Evolutionary conservation across 2,888 invertebrate species (phyloP), one percentile per base, ranked within the genome.

Genomic region (Neocrepidodera transversa): DNA sequence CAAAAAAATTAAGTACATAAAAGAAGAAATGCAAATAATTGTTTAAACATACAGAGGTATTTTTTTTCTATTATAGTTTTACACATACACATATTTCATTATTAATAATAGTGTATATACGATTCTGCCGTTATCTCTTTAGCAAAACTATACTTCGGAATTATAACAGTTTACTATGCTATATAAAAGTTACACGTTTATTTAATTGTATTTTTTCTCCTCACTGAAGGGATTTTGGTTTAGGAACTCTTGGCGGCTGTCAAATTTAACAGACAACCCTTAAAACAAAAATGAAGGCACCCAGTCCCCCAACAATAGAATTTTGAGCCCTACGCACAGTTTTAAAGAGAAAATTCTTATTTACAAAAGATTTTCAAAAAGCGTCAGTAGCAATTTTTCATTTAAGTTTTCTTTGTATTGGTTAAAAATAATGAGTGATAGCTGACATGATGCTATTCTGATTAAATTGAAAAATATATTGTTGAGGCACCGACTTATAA

Each of bases 281-380:
- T 65, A 43, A 60, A 57, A 60, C 55, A 61, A 63, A 63, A 61
- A 63, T 74, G 77, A 81, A 80, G 81, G 80, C 80, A 80, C 81
- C 79, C 79, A 79, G 80, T 76, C 76, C 80, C 79, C 77, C 80
- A 80, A 80, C 80, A 80, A 79, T 78, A 48, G 28, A 75, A 64
- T 62, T 71, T 72, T 66, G 61, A 65, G 64, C 64, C 66, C 58
- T 59, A 62, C 53, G 50, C 18, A 52, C 42, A 50, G 49, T 57
- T 58, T 58, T 68, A 11, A 23, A 45, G 45, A 7, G 26, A 45
- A 45, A 26, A 45, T 45, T 45, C 11, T n/a, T 45, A 45, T 42
- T 42, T 45, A 45, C 45, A 45, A 45, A 45, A 45, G 28, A 2
- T 23, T 40, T 23, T 20, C 16, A 13, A 8, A 10, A 4, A 26